Base-by-base conservation (phyloP, 2,888 invertebrate species). In the Dryococelus australis region DNA sequence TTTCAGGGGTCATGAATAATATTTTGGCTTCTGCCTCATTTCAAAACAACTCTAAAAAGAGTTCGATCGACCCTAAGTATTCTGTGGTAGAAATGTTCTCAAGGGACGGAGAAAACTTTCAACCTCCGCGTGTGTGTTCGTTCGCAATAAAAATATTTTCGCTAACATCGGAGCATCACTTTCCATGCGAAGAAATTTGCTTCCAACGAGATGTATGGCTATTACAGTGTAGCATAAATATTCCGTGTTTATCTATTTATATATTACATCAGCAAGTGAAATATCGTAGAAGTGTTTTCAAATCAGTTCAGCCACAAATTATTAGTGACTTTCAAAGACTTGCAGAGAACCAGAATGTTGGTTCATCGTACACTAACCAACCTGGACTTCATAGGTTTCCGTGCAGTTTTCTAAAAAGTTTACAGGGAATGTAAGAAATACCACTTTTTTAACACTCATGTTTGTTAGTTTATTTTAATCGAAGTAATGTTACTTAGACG, bases 1-100 rank as follows among this genome's bases (percentile, higher is more conserved):
- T 88, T 88, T 88, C 88, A 88, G 88, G 88, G 88, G 86, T 87
- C 88, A 87, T 88, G 88, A 88, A 88, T 88, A 88, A 88, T 88
- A 88, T 88, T 88, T 87, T 87, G 88, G 87, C 88, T 87, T 87
- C 86, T 87, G 87, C 87, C 88, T 87, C 87, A 88, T 86, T 88
- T 88, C 86, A 86, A 88, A 87, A 87, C 85, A 78, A 43, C 83
- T 80, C 85, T 87, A 86, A 87, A 88, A 87, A 88, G 88, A 87
- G 86, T 85, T 87, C 51, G 28, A 85, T 85, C 85, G 27, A 47
- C n/a, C 51, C 85, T 51, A 85, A 85, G 28, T 85, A 85, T 85
- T 85, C 10, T 85, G 47, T 26, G 43, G 83, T 65, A 65, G 65
- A 65, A 65, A 65, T 65, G 20, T 20, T 65, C 65, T 65, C 65